Percentiles rank a stretch among this genome's conserved stretches.
phyloP scores from a whole-genome alignment of 2,888 invertebrate genomes.

The Phyto melanocephala region DNA sequence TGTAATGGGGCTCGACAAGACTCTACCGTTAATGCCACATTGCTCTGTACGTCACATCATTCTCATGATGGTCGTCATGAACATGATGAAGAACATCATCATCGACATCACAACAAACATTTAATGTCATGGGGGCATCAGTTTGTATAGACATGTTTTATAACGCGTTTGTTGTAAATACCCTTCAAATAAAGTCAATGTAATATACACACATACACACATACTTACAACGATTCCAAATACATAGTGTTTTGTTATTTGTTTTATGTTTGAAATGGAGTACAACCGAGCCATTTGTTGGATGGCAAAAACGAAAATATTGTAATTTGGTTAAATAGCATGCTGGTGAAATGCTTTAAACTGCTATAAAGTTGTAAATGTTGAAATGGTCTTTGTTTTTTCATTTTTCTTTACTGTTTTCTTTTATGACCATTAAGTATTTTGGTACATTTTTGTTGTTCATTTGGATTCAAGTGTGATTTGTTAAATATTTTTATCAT shows the following conservation, averaged over 20 bases:
- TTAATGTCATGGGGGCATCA: slow-evolving; percentile 58
- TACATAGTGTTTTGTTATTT: background rate
- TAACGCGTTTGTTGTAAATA: slow-evolving; percentile 45
- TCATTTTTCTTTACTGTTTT: background rate
- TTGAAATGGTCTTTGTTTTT: slow-evolving; percentile 1
- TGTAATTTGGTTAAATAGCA: slow-evolving; percentile 56
- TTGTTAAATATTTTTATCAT: slow-evolving; percentile 15
- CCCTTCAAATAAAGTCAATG: slow-evolving; percentile 35
- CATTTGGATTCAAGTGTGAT: slow-evolving; percentile 1
- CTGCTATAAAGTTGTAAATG: slow-evolving; percentile 43
- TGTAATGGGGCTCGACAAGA: slow-evolving; percentile 66
- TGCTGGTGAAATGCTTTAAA: slow-evolving; percentile 38
- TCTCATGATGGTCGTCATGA: slow-evolving; percentile 37
- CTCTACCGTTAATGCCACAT: background rate
- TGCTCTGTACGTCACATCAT: slow-evolving; percentile 40
- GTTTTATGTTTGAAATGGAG: background rate
- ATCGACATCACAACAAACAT: slow-evolving; percentile 9
- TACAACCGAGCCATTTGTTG: background rate
- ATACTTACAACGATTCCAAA: background rate
- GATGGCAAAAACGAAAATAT: slow-evolving; percentile 14
- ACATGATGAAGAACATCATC: slow-evolving; percentile 42
- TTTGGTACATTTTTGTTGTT: background rate
- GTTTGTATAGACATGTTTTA: slow-evolving; percentile 31
- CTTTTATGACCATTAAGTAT: slow-evolving; percentile 7
- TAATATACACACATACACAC: background rate